These are phyloP conservation scores for Pachyseris speciosa DNA, from an alignment of 64 coral and sea anemone species.

Conservation along the genomic window DNA sequence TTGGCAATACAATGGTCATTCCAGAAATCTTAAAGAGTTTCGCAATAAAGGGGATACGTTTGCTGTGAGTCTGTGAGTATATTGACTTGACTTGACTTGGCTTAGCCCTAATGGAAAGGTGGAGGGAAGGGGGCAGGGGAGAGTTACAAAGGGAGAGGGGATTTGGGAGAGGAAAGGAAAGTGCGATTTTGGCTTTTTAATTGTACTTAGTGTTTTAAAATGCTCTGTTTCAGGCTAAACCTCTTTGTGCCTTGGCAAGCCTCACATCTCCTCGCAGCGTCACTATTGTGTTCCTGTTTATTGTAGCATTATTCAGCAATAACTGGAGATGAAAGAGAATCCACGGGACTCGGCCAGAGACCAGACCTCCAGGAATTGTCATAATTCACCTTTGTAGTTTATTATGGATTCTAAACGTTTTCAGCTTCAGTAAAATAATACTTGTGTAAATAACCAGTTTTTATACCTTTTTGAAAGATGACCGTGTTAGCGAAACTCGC, in stretches of 20 bases:
- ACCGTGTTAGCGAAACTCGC: neutral
- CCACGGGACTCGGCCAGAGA: neutral
- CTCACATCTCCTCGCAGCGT: neutral
- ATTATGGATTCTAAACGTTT: too few species aligned
- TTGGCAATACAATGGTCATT: too few species aligned
- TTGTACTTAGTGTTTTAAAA: neutral
- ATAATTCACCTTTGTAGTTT: too few species aligned
- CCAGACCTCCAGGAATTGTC: too few species aligned
- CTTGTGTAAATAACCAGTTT: neutral
- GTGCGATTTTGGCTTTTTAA: neutral
- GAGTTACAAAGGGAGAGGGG: too few species aligned
- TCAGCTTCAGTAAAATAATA: neutral
- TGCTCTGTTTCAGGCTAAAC: constrained; percentile 14
- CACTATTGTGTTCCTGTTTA: neutral
- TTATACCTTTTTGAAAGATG: neutral
- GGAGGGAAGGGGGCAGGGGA: too few species aligned
- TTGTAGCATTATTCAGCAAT: neutral
- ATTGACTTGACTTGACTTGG: too few species aligned
- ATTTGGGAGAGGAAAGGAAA: too few species aligned
- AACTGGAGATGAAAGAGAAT: neutral
- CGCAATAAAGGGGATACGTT: too few species aligned
- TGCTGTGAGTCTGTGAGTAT: too few species aligned
- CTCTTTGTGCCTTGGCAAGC: constrained; percentile 38
- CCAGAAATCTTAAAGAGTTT: too few species aligned
- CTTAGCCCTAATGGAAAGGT: too few species aligned